Evolutionary conservation across 2,113 vertebrate genomes (phyloP), one percentile per base, ranked within the genome.

Genomic region (Tachycineta bicolor): DNA sequence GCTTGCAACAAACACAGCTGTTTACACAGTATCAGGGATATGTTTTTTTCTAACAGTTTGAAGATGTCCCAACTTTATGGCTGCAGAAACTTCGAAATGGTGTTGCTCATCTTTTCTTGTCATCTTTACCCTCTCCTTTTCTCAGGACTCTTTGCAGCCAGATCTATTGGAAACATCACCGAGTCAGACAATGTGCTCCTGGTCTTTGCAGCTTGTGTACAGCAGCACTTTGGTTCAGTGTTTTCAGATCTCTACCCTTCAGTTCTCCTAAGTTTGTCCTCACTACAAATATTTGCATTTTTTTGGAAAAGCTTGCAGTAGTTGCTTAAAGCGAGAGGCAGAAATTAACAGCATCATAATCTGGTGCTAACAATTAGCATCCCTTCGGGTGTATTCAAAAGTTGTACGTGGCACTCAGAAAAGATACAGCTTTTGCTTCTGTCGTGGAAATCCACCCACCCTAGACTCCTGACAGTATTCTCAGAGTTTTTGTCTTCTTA

Each of bases 401-500:
- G 25, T n/a, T 14, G 2, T n/a, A 8, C 4, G 2, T 21, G 20
- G 31, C 15, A 50, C 68, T 65, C 25, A 33, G 65, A 68, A 78
- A 80, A 80, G 49, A 71, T 9, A 6, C 29, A 64, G 18, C 34
- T 55, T 91, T 87, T 78, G 9, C 33, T 70, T 31, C 64, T 81
- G 7, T 53, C 15, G 0, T 7, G 8, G 22, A 70, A 77, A 74
- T 28, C 2, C 3, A 20, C 46, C 17, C 14, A 6, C 6, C 3
- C 43, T 55, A 11, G 11, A 47, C 28, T 81, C 43, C 31, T 50
- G 12, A 10, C 3, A n/a, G 62, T 12, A 14, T 49, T 88, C 73
- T 20, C 0, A 1, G 11, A 2, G 10, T n/a, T 92, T 44, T 68
- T 65, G 12, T 80, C 2, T 47, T 63, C 9, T 46, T 73, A 58